Evolutionary conservation across 2,888 invertebrate genomes (phyloP), one percentile per base, ranked within the genome.

Genomic region (Rotaria macrura): DNA sequence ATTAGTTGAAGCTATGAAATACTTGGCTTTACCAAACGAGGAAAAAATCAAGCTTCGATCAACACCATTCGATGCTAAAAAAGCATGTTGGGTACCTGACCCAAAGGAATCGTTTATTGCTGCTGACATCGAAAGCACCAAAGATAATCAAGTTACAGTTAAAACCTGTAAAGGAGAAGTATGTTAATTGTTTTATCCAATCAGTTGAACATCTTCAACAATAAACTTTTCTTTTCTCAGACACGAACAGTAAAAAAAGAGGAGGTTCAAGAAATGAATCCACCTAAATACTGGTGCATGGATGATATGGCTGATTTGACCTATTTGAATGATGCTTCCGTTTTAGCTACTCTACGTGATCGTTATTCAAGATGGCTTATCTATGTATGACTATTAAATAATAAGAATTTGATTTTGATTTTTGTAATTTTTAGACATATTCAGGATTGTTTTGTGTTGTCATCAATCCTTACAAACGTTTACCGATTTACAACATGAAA

Each of bases 291-390:
- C 92, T 96, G 97, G 92, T 99, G 99, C 93, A 97, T 98, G 89
- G 99, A 99, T 93, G 99, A 99, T 91, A 99, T 99, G 99, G 98
- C 99, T 84, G 99, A 99, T 92, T 93, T 99, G 90, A 99, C 99
- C 89, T 99, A 99, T 91, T 93, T 99, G 88, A 99, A 99, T 92
- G 99, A 99, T 93, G 99, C 99, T 43, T 98, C 97, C 88, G 99
- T 99, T 87, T 94, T 99, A 14, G 47, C 47, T 47, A 47, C 47
- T 12, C 47, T 47, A 47, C 47, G 47, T 47, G 47, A 47, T 47
- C 47, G 47, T 47, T 47, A 47, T 47, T 9, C 10, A 47, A 9
- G 47, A 47, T 47, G 47, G 17, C 29, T 83, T 25, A 29, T 54
- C 94, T 47, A 47, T 47, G 47, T 47, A 47, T 47, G 47, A 47